Percentiles rank a stretch among this genome's conserved stretches.
Evolutionary conservation across 1,140 invertebrate genomes (phyloP).

Genomic region (Diachasmimorpha longicaudata): DNA sequence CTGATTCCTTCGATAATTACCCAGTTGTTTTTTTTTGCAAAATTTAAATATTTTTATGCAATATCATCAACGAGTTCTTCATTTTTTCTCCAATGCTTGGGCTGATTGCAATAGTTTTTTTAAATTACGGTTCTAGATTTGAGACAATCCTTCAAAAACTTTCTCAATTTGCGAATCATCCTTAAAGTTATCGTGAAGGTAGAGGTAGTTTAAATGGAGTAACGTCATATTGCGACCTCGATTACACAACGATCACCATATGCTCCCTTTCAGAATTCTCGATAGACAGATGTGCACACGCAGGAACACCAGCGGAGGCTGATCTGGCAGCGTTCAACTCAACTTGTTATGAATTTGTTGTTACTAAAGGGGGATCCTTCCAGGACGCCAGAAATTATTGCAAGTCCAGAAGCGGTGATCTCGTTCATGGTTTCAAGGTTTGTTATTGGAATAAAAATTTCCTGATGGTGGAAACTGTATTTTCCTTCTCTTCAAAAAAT

Average conservation of each 20-base stretch:
- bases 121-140: no score
- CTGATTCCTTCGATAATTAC: background rate
- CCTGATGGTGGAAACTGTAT: background rate
- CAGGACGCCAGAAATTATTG: conserved; percentile 79
- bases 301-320: conserved; percentile 73
- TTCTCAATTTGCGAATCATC: no score
- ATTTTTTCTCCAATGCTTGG: no score
- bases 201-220: background rate
- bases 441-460: background rate
- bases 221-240: background rate
- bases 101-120: no score
- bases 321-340: conserved; percentile 81
- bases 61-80: no score
- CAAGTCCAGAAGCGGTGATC: conserved; percentile 76
- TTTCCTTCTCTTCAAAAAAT: background rate
- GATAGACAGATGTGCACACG: conserved; percentile 76
- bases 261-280: conserved; percentile 74
- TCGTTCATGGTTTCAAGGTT: conserved; percentile 77
- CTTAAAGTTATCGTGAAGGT: background rate
- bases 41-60: no score
- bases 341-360: conserved; percentile 88
- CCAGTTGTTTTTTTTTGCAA: no score
- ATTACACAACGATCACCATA: conserved; percentile 11
- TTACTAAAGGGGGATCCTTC: conserved; percentile 80
- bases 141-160: no score